Percentiles rank a stretch among this genome's conserved stretches.
phyloP scores from a whole-genome alignment of 23 tunicate genomes.

The Trididemnum miniatum region DNA sequence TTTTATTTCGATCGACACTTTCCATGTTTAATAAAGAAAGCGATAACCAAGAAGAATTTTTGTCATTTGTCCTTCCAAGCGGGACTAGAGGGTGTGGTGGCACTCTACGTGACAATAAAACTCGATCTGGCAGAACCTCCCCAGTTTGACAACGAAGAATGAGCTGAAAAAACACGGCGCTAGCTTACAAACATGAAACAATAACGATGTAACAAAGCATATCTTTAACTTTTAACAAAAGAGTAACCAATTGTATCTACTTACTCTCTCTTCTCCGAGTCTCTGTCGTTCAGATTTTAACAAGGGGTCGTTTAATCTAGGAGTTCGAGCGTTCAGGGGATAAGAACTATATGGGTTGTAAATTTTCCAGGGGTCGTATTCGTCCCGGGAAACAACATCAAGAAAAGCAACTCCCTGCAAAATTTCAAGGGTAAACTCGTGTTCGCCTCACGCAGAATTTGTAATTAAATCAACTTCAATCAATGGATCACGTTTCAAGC shows the following conservation, averaged over 20 bases:
- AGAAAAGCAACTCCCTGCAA: conserved; percentile 71
- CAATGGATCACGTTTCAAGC: too few relatives aligned
- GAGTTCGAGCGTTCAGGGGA: conserved; percentile 38
- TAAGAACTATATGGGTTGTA: conserved; percentile 26
- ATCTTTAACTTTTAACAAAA: too few relatives aligned
- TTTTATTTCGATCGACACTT: conserved; percentile 37
- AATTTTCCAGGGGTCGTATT: conserved; percentile 62
- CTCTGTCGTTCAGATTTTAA: conserved; percentile 54
- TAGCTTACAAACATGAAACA: not conserved
- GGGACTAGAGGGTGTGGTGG: conserved; percentile 75
- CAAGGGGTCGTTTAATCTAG: conserved; percentile 63
- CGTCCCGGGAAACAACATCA: conserved; percentile 60
- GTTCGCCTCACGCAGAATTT: too few relatives aligned
- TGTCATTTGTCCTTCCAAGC: conserved; percentile 62
- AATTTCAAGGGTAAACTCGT: not conserved
- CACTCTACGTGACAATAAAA: conserved; percentile 33
- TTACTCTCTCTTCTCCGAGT: conserved; percentile 67
- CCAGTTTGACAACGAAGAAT: conserved; percentile 72
- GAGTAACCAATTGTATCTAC: too few relatives aligned
- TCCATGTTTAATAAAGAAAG: conserved; percentile 66
- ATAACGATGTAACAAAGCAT: too few relatives aligned
- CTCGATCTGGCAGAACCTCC: conserved; percentile 42
- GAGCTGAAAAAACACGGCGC: not conserved
- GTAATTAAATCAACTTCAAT: too few relatives aligned
- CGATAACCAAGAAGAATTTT: conserved; percentile 55